Conservation (phyloP, 2,113 vertebrate species). For the Potamarius usumacintae region DNA sequence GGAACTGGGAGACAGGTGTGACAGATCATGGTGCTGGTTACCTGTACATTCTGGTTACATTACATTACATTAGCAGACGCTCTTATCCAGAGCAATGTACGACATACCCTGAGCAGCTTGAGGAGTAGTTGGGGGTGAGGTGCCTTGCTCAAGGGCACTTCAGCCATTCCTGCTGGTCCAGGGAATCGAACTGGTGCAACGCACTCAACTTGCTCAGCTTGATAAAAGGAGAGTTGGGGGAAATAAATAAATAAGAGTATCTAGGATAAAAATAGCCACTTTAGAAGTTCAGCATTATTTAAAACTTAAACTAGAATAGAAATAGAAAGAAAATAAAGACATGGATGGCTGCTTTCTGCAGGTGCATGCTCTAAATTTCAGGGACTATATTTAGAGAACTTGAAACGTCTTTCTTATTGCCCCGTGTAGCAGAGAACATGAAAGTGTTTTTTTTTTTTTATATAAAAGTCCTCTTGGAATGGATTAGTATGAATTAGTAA, state of each 20-base stretch:
- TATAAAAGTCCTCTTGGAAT: not conserved
- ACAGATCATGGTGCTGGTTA: too few species aligned
- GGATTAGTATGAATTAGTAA: not conserved
- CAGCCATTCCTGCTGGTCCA: too few species aligned
- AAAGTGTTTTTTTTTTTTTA: not conserved
- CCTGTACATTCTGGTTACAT: too few species aligned
- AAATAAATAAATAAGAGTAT: not conserved
- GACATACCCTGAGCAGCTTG: too few species aligned
- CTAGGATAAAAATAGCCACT: constrained; percentile 29
- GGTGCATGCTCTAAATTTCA: not conserved
- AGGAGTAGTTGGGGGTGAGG: too few species aligned
- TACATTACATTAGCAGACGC: too few species aligned
- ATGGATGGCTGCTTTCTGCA: not conserved
- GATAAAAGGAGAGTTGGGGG: not conserved
- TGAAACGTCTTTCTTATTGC: not conserved
- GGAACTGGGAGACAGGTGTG: too few species aligned
- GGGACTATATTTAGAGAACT: too few species aligned
- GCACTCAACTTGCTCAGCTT: not conserved
- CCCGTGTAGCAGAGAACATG: not conserved
- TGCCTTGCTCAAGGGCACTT: too few species aligned
- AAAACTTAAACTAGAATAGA: not conserved
- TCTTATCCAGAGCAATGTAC: too few species aligned
- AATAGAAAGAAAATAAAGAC: not conserved
- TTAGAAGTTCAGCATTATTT: not conserved
- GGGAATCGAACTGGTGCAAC: too few species aligned